These are phyloP conservation scores for Actinia equina DNA, from an alignment of 64 coral and sea anemone species.

Conservation along the genomic window DNA sequence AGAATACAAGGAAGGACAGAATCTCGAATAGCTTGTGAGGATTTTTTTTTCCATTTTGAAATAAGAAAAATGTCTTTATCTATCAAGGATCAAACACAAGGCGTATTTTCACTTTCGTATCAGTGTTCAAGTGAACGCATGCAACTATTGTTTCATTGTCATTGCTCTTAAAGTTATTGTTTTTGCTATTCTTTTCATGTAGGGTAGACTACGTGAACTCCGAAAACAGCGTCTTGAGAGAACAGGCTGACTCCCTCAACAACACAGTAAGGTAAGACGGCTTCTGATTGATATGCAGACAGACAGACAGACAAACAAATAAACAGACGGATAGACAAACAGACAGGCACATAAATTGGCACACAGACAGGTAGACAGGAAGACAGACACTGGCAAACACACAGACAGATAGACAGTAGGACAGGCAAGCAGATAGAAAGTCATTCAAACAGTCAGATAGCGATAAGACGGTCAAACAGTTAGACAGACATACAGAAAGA, in stretches of 20 bases:
- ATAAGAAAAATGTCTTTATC: too few relatives aligned
- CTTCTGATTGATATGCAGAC: not conserved
- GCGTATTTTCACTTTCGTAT: too few relatives aligned
- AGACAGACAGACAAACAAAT: too few relatives aligned
- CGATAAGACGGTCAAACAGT: not conserved
- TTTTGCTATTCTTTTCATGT: not conserved
- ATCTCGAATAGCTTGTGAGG: too few relatives aligned
- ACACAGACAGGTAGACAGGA: not conserved
- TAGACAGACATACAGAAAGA: not conserved
- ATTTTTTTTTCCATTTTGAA: too few relatives aligned
- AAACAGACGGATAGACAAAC: too few relatives aligned
- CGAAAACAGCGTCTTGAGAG: slow-evolving; percentile 37
- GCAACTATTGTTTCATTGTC: not conserved
- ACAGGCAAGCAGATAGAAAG: not conserved
- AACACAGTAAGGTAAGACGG: slow-evolving; percentile 38
- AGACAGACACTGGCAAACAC: not conserved
- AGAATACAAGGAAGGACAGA: too few relatives aligned
- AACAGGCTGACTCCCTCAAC: slow-evolving; percentile 44
- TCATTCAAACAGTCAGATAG: not conserved
- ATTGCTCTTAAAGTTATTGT: not conserved
- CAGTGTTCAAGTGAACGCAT: too few relatives aligned
- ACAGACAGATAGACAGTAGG: not conserved
- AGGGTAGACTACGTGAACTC: slow-evolving; percentile 36
- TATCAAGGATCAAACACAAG: too few relatives aligned
- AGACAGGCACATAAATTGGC: too few relatives aligned